phyloP scores from a whole-genome alignment of 2,797 vertebrate genomes.

The Rhyacichthys aspro region DNA sequence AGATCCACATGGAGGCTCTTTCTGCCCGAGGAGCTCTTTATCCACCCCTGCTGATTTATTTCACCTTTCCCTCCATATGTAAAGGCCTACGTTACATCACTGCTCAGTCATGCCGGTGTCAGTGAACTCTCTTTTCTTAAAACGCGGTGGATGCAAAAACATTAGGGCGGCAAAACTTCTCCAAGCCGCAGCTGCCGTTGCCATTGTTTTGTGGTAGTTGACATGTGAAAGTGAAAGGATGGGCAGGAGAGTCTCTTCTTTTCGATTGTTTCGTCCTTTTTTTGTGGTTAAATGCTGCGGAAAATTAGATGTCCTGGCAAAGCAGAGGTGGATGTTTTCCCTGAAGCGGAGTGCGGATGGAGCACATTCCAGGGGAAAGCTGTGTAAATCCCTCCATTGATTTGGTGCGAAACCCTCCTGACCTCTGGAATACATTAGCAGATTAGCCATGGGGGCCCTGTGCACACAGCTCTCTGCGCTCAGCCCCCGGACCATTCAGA shows the following conservation, averaged over 20 bases:
- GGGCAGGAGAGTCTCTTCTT: conserved; percentile 30
- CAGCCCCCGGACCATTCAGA: conserved; percentile 58
- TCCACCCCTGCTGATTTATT: no score
- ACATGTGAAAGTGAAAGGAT: conserved; percentile 24
- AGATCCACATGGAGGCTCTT: no score
- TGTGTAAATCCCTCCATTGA: conserved; percentile 85
- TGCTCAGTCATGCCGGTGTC: conserved; percentile 42
- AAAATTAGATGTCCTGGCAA: conserved; percentile 74
- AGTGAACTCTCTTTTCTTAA: conserved; percentile 27
- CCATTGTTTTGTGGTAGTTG: conserved; percentile 12
- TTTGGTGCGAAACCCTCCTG: conserved; percentile 80
- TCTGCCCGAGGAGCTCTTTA: no score
- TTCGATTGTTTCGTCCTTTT: conserved; percentile 37
- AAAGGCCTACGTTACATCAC: conserved; percentile 34
- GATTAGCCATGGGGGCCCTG: conserved; percentile 78
- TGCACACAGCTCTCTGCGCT: conserved; percentile 63
- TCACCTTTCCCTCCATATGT: conserved; percentile 26
- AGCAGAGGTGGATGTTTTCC: conserved; percentile 77
- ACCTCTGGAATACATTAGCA: conserved; percentile 86
- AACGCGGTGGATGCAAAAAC: conserved; percentile 5
- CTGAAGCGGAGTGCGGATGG: conserved; percentile 71
- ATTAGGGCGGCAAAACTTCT: conserved; percentile 6
- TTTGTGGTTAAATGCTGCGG: conserved; percentile 76
- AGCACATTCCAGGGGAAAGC: conserved; percentile 83
- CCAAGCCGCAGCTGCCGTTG: conserved; percentile 8